Base-by-base conservation (phyloP, 2,113 vertebrate species). In the Mustelus asterias region DNA sequence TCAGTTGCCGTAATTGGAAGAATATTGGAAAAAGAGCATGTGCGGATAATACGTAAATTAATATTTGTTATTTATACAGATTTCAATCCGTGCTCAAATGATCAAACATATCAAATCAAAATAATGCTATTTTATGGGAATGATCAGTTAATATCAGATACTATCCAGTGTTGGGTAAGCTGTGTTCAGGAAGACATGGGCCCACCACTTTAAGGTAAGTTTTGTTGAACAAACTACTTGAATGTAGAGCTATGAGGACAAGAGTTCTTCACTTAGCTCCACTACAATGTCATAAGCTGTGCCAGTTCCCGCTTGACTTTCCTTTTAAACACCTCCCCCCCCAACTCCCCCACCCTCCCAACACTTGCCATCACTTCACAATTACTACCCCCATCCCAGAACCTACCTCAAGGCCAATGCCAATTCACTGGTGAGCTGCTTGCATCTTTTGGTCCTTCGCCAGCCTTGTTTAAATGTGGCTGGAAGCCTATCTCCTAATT, bases 1-100 rank as follows among this genome's bases (percentile, higher is more conserved):
- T 94, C 72, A 96, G 98, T 98, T 97, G 99, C 99, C 98, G 98
- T 99, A 99, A 94, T 86, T 11, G 33, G 90, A 65, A 67, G 90
- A 37, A 37, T 67, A 37, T 24, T 44, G 29, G 29, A 95, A 54
- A 13, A 33, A 9, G 24, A 10, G 9, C 5, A 26, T 70, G 44
- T 54, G 11, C 24, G 48, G 26, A 95, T 14, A 18, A 69, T 67
- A 93, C 6, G 16, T 63, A 63, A 93, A 20, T n/a, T n/a, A 6
- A n/a, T 20, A 70, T 14, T 44, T 20, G 0, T 44, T 95, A 67
- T 20, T 65, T 93, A 18, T n/a, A 26, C 86, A 60, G 54, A 58
- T 89, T 89, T 60, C 24, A 54, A 11, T 29, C 86, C n/a, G 2
- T 29, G 29, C 65, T 92, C 60, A 65, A 65, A 65, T 60, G 0